Percentiles rank a stretch among this genome's conserved stretches.
Conservation (phyloP, 2,888 invertebrate genomes). For the Germaria angustata region DNA sequence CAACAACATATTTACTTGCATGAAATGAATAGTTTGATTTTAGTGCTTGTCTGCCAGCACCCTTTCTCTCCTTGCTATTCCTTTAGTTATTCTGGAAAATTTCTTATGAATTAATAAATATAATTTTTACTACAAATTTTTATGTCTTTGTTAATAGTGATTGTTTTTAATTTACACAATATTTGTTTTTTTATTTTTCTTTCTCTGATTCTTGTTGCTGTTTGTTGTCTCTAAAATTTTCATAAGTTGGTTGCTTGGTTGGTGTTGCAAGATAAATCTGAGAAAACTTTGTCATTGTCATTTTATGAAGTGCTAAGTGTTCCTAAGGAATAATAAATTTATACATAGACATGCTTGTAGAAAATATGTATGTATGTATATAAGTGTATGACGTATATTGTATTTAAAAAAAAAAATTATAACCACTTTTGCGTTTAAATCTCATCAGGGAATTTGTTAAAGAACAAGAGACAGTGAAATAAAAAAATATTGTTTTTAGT, state of each 20-base stretch:
- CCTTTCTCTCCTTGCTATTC: background rate
- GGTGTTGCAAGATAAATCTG: conserved; percentile 60
- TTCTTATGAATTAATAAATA: conserved; percentile 58
- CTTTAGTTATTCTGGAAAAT: background rate
- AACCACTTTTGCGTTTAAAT: conserved; percentile 49
- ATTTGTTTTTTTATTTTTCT: background rate
- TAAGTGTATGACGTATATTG: background rate
- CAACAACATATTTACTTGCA: conserved; percentile 29
- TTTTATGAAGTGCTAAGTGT: conserved; percentile 67
- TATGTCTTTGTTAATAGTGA: conserved; percentile 66
- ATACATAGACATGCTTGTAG: conserved; percentile 45
- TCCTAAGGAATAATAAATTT: conserved; percentile 66
- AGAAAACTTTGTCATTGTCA: conserved; percentile 66
- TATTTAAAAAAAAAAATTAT: conserved; percentile 7
- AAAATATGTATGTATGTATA: background rate
- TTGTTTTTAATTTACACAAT: conserved; percentile 64
- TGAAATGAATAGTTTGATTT: conserved; percentile 55
- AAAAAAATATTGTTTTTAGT: conserved; percentile 51
- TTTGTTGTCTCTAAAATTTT: background rate
- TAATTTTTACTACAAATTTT: conserved; percentile 64
- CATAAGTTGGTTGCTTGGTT: background rate
- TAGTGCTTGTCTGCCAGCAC: background rate
- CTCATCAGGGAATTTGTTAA: conserved; percentile 56
- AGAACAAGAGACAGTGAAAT: conserved; percentile 30
- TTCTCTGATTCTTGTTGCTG: background rate